These are phyloP conservation scores for Arnoldichthys spilopterus DNA, from an alignment of 2,797 vertebrate genomes.

Conservation along the genomic window DNA sequence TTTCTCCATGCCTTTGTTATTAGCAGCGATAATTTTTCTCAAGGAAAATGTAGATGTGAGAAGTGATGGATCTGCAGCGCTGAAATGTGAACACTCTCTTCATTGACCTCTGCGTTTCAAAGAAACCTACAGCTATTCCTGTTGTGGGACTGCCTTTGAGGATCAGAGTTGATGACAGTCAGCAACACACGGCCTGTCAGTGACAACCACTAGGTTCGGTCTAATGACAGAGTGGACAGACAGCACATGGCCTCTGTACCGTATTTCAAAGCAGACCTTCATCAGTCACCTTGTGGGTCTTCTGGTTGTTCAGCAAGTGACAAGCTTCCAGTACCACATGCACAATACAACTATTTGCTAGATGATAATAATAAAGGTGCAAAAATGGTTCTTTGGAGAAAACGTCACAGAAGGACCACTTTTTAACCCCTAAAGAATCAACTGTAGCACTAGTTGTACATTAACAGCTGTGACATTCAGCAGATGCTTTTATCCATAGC, in stretches of 20 bases:
- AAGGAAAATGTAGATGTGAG: no score
- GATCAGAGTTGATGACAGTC: slow-evolving; percentile 2
- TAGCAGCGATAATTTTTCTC: background rate
- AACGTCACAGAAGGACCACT: background rate
- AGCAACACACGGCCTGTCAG: background rate
- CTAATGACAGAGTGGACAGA: slow-evolving; percentile 10
- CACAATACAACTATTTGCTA: background rate
- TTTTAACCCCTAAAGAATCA: background rate
- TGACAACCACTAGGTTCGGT: background rate
- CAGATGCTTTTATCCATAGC: background rate
- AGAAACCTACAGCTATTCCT: background rate
- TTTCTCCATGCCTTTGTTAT: background rate
- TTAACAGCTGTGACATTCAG: background rate
- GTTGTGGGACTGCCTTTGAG: background rate
- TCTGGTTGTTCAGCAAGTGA: background rate
- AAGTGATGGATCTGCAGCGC: background rate
- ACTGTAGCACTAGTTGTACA: background rate
- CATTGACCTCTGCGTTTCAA: background rate
- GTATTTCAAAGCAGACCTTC: slow-evolving; percentile 11
- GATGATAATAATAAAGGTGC: background rate
- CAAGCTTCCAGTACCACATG: background rate
- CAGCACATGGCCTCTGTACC: background rate
- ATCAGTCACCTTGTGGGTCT: background rate
- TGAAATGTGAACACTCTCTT: background rate
- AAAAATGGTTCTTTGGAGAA: background rate